Base-by-base conservation (phyloP, 1,140 invertebrate genomes). In the Hyles vespertilio region DNA sequence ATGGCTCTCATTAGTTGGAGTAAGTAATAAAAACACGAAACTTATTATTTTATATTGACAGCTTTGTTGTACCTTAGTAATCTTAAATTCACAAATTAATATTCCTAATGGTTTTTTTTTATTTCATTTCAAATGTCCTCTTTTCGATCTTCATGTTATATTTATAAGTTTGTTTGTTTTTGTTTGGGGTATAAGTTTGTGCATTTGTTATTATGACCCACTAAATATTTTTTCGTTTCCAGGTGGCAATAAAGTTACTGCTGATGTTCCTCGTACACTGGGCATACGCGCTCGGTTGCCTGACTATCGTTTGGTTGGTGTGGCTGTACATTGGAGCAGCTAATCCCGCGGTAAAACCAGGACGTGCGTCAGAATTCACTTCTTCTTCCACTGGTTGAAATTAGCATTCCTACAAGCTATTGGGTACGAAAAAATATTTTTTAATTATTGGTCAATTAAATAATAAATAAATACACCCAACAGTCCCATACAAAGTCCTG, bases 181-280 rank as follows among this genome's bases (percentile, higher is more conserved):
- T n/a, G n/a, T n/a, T n/a, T n/a, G n/a, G 22, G 22, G 22, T 22
- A 22, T 22, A 22, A 22, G 22, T 22, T 40, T 40, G 36, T 8
- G 36, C 36, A 40, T 40, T 40, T 22, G 22, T 22, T 22, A 22
- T 22, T 22, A 22, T 22, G 22, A 22, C 22, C 2, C 22, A 22
- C 22, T 22, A 22, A 22, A 40, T 40, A 40, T 63, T 54, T 6
- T 45, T 49, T 61, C 55, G 6, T 32, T 78, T 91, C 91, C 84
- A 97, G 96, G 94, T 94, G 9, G 81, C 94, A n/a, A 83, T 96
- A 10, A 98, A 98, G 84, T 73, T 99, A 2, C 74, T 96, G 4
- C 94, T 99, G 56, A 98, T 99, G 96, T 93, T 98, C 77, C 89
- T 97, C 56, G 97, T 98, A 4, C 94, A 98, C 77, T 98, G 97